phyloP scores from a whole-genome alignment of 2,797 vertebrate genomes.

The Coreius guichenoti region DNA sequence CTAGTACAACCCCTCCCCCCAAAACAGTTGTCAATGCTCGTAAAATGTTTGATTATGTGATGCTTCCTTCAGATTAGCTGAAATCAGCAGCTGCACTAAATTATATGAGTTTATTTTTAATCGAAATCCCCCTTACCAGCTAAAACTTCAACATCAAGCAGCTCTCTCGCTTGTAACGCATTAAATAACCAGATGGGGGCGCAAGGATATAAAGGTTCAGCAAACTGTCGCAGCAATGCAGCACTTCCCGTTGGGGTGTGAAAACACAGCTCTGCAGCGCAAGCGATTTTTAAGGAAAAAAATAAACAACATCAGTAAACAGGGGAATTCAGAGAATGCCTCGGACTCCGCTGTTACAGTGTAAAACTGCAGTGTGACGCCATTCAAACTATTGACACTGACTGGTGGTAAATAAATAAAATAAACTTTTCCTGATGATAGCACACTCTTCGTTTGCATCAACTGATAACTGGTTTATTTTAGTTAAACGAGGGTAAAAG shows the following conservation, averaged over 20 bases:
- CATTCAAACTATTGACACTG: slow-evolving; percentile 8
- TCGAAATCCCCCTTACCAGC: neutral
- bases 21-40: neutral
- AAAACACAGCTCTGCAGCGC: slow-evolving; percentile 65
- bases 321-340: slow-evolving; percentile 10
- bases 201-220: slow-evolving; percentile 54
- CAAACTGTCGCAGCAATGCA: slow-evolving; percentile 77
- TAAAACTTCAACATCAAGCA: neutral
- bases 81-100: neutral
- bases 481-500: neutral
- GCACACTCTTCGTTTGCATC: neutral
- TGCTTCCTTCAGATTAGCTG: neutral
- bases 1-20: neutral
- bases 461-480: neutral
- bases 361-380: slow-evolving; percentile 59
- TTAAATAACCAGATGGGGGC: slow-evolving; percentile 69
- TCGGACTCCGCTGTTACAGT: slow-evolving; percentile 24
- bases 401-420: slow-evolving; percentile 3
- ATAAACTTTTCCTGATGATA: slow-evolving; percentile 8
- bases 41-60: neutral
- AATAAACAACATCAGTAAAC: slow-evolving; percentile 52
- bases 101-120: neutral
- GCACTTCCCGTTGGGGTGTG: slow-evolving; percentile 63
- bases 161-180: neutral
- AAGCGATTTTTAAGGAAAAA: slow-evolving; percentile 63